Base-by-base conservation (phyloP, 2,888 invertebrate genomes). In the Limnephilus rhombicus region DNA sequence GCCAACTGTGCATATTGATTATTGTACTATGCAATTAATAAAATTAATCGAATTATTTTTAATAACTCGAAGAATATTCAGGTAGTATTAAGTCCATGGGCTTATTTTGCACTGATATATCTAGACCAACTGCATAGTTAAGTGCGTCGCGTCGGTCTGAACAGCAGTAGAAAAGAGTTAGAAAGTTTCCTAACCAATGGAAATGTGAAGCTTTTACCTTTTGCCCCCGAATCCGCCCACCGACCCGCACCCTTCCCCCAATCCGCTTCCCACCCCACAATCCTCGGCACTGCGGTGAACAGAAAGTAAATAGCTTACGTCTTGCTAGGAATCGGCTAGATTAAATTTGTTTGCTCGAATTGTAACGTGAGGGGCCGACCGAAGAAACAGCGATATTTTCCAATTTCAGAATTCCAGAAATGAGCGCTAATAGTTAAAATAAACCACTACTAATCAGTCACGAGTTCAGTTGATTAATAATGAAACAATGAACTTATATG, bases 301-400 rank as follows among this genome's bases (percentile, higher is more conserved):
- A 37, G 83, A 24, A 41, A 83, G 83, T 34, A 83, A 83, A 83
- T 83, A 83, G 83, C 37, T 12, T 37, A 83, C 37, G 83, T 83
- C 83, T 83, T n/a, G 83, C 37, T 83, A 37, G 83, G 83, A 83
- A 83, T 83, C 37, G 83, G 83, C 24, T 83, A 83, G 83, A 83
- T 83, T 83, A 83, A 83, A 83, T 83, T 37, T 83, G 83, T 83
- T 83, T 83, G 41, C 83, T 24, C 83, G 83, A 83, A 37, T 83
- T 83, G 9, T 34, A 34, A 34, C 83, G 41, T 83, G 83, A 37
- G 37, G 31, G 37, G 83, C 18, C 18, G 12, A 83, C 83, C 37
- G 9, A 68, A n/a, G 24, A n/a, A 18, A n/a, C 68, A 24, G 68
- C 2, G 24, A 68, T 68, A 68, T 68, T 68, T 68, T n/a, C 68